Base-by-base conservation (phyloP, 2,113 vertebrate species). In the Callipepla californica region DNA sequence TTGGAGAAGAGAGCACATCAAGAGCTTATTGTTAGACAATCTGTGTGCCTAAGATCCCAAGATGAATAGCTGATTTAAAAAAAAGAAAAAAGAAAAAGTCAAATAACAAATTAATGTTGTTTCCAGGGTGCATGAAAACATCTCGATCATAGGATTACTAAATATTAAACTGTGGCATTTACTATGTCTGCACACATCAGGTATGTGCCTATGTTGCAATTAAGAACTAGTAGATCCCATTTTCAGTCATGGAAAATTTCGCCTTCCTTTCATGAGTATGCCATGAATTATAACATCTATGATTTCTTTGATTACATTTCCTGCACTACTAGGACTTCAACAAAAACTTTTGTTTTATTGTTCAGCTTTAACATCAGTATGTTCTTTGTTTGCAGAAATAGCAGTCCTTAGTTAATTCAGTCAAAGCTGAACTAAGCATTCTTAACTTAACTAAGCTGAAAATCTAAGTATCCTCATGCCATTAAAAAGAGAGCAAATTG, bases 31-130 rank as follows among this genome's bases (percentile, higher is more conserved):
- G 19, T 62, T 77, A 67, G 40, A 47, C 25, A 1, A 7, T 63
- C 82, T 88, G 38, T 17, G 38, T 22, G 4, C 9, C 72, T 92
- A 38, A 53, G 8, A 23, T 16, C 32, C 36, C 45, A n/a, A 0
- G 1, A 0, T 13, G 3, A 55, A 44, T 13, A 48, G 11, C 42
- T 42, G 5, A 44, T 40, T 57, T 5, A 9, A n/a, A 58, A 32
- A 73, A 74, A 75, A 36, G 34, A 36, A 65, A 5, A 2, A 23
- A 14, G 12, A 50, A 50, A 25, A 13, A 23, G 74, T 58, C 47
- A 15, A 76, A 38, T 72, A 11, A 40, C n/a, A 62, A 74, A 89
- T 48, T n/a, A 36, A 58, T 83, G 48, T 2, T 2, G 36, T 66
- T 85, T 76, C 36, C 20, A 73, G 17, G 22, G 58, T 17, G 4